phyloP scores from a whole-genome alignment of 2,888 invertebrate genomes.

The Eilema griseolum region DNA sequence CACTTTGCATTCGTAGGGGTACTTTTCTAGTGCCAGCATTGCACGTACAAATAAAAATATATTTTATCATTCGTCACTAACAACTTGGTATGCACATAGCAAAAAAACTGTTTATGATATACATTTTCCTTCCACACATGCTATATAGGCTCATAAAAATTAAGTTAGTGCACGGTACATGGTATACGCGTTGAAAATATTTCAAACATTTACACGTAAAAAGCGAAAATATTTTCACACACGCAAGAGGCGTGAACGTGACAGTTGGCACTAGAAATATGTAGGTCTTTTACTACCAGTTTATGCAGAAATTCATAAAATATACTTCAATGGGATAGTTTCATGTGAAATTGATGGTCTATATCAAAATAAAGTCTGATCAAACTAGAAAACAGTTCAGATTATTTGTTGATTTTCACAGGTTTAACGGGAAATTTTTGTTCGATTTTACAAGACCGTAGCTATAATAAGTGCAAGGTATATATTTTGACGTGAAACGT shows the following conservation, averaged over 20 bases:
- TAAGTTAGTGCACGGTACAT: slow-evolving; percentile 21
- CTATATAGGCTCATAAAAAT: slow-evolving; percentile 17
- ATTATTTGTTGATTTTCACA: too few species aligned
- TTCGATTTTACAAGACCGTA: too few species aligned
- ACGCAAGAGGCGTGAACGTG: slow-evolving; percentile 16
- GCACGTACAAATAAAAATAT: neutral
- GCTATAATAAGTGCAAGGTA: too few species aligned
- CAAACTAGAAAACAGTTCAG: neutral
- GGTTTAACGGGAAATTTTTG: too few species aligned
- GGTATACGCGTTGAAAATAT: slow-evolving; percentile 38
- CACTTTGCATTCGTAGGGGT: neutral
- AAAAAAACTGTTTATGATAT: neutral
- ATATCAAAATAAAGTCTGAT: neutral
- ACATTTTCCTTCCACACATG: slow-evolving; percentile 4
- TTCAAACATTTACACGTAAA: slow-evolving; percentile 24
- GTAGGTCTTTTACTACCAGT: slow-evolving; percentile 8
- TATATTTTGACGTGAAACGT: neutral
- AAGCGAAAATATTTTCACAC: slow-evolving; percentile 39
- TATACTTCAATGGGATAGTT: neutral
- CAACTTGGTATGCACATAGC: neutral
- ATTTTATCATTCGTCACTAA: neutral
- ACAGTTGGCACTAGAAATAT: slow-evolving; percentile 17
- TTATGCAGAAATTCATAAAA: slow-evolving; percentile 10
- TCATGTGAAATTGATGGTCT: neutral
- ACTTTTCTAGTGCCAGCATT: neutral